phyloP scores from a whole-genome alignment of 2,888 invertebrate genomes.

The Argyresthia albistria region DNA sequence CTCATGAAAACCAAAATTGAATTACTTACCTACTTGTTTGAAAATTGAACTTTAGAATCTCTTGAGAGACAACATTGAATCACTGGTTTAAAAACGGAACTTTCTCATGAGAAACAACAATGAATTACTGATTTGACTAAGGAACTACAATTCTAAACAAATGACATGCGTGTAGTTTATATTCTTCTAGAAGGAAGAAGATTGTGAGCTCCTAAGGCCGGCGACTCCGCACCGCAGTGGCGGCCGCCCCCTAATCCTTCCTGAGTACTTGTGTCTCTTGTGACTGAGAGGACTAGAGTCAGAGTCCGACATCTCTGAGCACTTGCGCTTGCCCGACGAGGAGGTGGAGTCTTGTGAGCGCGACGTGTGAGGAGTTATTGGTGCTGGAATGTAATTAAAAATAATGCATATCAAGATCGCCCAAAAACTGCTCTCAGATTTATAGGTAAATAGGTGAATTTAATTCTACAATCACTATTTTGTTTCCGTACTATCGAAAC shows the following conservation, averaged over 20 bases:
- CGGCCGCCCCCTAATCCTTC: constrained; percentile 50
- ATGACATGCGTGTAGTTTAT: too few relatives aligned
- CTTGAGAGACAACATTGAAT: too few relatives aligned
- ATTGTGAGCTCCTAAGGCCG: constrained; percentile 29
- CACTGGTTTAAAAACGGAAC: too few relatives aligned
- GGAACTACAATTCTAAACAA: not conserved
- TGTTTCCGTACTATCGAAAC: too few relatives aligned
- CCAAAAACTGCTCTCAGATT: too few relatives aligned
- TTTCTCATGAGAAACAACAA: not conserved
- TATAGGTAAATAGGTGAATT: too few relatives aligned
- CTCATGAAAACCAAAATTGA: too few relatives aligned
- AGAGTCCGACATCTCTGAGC: constrained; percentile 38
- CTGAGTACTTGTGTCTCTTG: constrained; percentile 53
- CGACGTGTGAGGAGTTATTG: constrained; percentile 33
- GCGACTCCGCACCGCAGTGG: constrained; percentile 32
- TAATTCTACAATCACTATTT: too few relatives aligned
- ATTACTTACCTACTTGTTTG: too few relatives aligned
- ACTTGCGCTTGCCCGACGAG: constrained; percentile 51
- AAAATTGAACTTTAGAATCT: too few relatives aligned
- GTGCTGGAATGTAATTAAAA: constrained; percentile 16
- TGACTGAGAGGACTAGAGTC: constrained; percentile 52
- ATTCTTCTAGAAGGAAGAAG: constrained; percentile 16
- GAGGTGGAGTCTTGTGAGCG: constrained; percentile 29
- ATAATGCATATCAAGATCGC: too few relatives aligned
- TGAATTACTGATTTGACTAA: not conserved